These are phyloP conservation scores for Cephus pulcher DNA, from an alignment of 2,888 invertebrate species.

Conservation along the genomic window DNA sequence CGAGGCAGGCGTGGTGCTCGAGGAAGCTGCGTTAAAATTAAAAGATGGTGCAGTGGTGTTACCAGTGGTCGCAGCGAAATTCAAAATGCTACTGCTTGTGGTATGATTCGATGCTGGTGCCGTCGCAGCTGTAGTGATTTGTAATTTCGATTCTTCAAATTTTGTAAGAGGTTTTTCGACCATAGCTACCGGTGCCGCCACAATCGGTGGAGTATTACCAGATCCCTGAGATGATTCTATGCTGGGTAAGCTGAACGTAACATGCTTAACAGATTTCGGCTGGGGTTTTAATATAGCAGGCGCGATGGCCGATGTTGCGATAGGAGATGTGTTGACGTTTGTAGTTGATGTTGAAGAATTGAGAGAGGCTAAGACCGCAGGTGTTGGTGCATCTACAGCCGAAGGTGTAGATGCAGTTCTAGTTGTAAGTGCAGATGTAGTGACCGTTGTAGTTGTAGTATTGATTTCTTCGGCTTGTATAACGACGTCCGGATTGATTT, in stretches of 20 bases:
- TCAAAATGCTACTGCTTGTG: constrained; percentile 2
- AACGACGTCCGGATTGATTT: constrained; percentile 61
- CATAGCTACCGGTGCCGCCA: neutral
- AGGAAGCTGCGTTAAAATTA: constrained; percentile 15
- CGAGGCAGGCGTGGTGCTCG: neutral
- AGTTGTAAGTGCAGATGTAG: neutral
- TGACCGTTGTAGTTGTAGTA: constrained; percentile 22
- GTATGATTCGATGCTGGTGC: neutral
- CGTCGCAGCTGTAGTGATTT: neutral
- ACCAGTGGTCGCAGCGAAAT: neutral
- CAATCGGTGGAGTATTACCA: neutral
- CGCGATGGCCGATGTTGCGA: constrained; percentile 53
- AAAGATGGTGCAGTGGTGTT: constrained; percentile 12
- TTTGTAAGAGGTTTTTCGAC: neutral
- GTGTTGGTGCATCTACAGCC: constrained; percentile 18
- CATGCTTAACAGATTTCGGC: constrained; percentile 38
- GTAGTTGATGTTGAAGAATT: constrained; percentile 57
- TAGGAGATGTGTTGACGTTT: constrained; percentile 57
- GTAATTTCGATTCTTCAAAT: neutral
- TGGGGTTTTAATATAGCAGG: constrained; percentile 43
- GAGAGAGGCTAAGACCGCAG: constrained; percentile 29
- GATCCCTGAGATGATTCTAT: constrained; percentile 14
- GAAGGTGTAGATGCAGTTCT: constrained; percentile 22
- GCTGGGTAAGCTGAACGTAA: constrained; percentile 48
- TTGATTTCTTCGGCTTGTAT: constrained; percentile 59